These are phyloP conservation scores for Calephelis virginiensis DNA, from an alignment of 1,140 invertebrate genomes.

Conservation along the genomic window DNA sequence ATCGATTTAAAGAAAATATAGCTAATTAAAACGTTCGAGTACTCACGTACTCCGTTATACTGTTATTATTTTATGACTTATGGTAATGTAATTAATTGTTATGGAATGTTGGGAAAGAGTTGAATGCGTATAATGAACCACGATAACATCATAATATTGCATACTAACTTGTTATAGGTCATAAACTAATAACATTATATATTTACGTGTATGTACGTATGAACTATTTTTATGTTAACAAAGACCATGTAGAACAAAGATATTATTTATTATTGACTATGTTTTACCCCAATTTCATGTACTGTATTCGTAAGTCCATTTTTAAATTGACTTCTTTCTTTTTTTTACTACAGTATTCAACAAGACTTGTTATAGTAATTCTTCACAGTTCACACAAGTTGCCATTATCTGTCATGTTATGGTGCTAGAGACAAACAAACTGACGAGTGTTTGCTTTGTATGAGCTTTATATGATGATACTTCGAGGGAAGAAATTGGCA, in stretches of 20 bases:
- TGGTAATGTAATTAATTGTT: neutral
- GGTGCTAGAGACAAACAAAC: too few relatives aligned
- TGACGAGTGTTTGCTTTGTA: too few relatives aligned
- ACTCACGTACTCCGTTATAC: neutral
- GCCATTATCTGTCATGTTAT: too few relatives aligned
- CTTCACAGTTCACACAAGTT: too few relatives aligned
- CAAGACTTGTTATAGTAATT: too few relatives aligned
- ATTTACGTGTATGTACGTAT: neutral
- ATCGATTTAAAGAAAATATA: neutral
- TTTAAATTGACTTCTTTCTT: too few relatives aligned
- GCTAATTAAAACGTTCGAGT: neutral
- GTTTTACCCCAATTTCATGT: neutral
- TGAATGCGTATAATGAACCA: neutral
- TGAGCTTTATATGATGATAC: too few relatives aligned
- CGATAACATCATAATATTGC: conserved; percentile 4
- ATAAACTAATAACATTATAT: conserved; percentile 1
- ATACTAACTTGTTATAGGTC: conserved; percentile 4
- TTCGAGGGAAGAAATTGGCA: too few relatives aligned
- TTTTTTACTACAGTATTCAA: too few relatives aligned
- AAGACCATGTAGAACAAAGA: neutral
- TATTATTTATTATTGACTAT: neutral
- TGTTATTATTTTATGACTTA: neutral
- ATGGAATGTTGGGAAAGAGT: conserved; percentile 3
- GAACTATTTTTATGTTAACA: neutral
- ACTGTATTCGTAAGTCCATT: too few relatives aligned